A percentile compares a stretch with the other conserved stretches of the same genome.
Evolutionary conservation across 2,113 vertebrate genomes (phyloP).

Genomic region (Rhinichthys klamathensis): DNA sequence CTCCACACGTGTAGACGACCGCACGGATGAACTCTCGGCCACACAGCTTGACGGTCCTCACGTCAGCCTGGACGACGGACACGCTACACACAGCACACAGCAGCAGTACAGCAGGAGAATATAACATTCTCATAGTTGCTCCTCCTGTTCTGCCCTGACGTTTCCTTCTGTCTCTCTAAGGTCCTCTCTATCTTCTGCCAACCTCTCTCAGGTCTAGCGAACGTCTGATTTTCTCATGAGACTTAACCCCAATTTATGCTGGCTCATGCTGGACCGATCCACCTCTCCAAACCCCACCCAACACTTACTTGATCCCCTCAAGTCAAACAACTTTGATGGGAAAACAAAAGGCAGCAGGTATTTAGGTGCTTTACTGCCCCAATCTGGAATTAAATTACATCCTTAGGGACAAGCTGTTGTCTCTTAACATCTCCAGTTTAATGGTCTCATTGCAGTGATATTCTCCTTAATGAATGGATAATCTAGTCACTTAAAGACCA

Average conservation of each 20-base stretch:
- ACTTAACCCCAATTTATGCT: conserved; percentile 44
- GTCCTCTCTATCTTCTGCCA: background rate
- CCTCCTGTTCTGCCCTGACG: background rate
- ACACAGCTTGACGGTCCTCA: conserved; percentile 79
- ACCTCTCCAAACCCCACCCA: conserved; percentile 32
- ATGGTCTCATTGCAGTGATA: conserved; percentile 59
- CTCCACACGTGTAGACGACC: conserved; percentile 86
- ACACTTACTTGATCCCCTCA: conserved; percentile 17
- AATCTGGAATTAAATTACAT: conserved; percentile 65
- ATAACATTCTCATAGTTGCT: conserved; percentile 65
- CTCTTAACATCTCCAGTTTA: conserved; percentile 56
- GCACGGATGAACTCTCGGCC: conserved; percentile 85
- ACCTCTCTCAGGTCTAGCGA: conserved; percentile 20
- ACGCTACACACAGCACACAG: conserved; percentile 62
- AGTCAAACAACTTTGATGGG: conserved; percentile 52
- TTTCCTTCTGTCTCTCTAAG: conserved; percentile 7
- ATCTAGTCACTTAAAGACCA: conserved; percentile 62
- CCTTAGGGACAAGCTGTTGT: conserved; percentile 45
- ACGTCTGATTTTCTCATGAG: background rate
- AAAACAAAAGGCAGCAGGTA: conserved; percentile 53
- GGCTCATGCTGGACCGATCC: background rate
- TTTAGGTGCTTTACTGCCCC: conserved; percentile 65
- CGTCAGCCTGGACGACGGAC: conserved; percentile 62
- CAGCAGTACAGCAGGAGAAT: conserved; percentile 55
- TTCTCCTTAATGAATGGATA: conserved; percentile 56